These are phyloP conservation scores for Eustalomyia histrio DNA, from an alignment of 2,888 invertebrate species.

Conservation along the genomic window DNA sequence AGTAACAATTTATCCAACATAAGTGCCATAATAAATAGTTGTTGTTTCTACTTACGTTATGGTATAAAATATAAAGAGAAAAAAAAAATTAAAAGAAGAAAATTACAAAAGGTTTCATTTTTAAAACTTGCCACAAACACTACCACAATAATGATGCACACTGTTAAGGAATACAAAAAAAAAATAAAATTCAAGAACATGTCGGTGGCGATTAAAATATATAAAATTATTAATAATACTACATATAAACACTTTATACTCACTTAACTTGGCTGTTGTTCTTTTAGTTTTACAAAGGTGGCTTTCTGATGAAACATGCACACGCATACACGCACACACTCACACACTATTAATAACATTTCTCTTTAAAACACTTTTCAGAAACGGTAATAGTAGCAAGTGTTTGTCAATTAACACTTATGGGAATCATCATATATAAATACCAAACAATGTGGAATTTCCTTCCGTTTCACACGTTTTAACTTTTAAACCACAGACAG, in stretches of 20 bases:
- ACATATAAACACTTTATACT: conserved; percentile 8
- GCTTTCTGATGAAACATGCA: not conserved
- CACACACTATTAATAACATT: not conserved
- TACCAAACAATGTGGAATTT: not conserved
- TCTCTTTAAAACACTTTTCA: not conserved
- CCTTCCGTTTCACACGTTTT: conserved; percentile 47
- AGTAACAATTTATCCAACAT: conserved; percentile 25
- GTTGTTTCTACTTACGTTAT: conserved; percentile 24
- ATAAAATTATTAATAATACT: not conserved
- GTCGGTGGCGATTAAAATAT: not conserved
- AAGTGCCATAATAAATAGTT: conserved; percentile 61
- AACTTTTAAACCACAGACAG: not conserved
- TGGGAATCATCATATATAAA: conserved; percentile 8
- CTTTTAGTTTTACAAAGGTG: not conserved
- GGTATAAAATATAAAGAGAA: not conserved
- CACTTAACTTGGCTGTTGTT: not conserved
- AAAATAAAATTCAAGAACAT: not conserved
- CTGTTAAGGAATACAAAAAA: not conserved
- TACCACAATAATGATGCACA: not conserved
- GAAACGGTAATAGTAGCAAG: not conserved
- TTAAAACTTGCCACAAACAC: not conserved
- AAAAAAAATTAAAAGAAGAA: not conserved
- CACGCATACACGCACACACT: too few species aligned
- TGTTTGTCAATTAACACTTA: conserved; percentile 7
- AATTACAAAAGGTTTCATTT: not conserved